Base-by-base conservation (phyloP, 2,888 invertebrate genomes). In the Encarsia formosa region DNA sequence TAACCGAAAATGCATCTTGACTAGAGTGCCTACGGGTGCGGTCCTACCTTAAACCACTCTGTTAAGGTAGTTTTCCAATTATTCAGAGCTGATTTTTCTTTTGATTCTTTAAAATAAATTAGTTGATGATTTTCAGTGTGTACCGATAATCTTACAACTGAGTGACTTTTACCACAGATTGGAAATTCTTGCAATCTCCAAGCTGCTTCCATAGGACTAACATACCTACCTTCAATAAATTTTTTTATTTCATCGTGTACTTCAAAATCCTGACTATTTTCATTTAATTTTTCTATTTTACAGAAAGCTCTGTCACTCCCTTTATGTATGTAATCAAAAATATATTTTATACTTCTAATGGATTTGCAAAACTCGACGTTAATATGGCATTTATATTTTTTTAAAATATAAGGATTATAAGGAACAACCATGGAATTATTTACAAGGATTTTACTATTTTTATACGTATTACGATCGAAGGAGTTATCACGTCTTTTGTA, bases 171-270 rank as follows among this genome's bases (percentile, higher is more conserved):
- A 22, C 22, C 19, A 20, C 22, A 39, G 11, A 20, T 22, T 6
- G 22, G 54, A 11, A 54, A 48, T 57, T 55, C 55, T 49, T 57
- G 41, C 29, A 55, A 53, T 23, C 57, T 34, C 58, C 57, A 56
- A 18, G 55, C 58, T 31, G 59, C 57, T 48, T 57, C 54, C 49
- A 52, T 54, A 11, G 54, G 54, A 37, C 56, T 50, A 9, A 47
- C 32, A 35, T 35, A 18, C n/a, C 35, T 9, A 35, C 4, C 16
- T 4, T 16, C 15, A 35, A 4, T 8, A 15, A 16, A 8, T 35
- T 35, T 9, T 35, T 15, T 8, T 20, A 2, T 39, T 26, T 41
- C 16, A 41, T 26, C 22, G 26, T 41, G 6, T 26, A 26, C 5
- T 41, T 23, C 20, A 9, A 3, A 16, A 24, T 26, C 41, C 6